Evolutionary conservation across 2,888 invertebrate genomes (phyloP), one percentile per base, ranked within the genome.

Genomic region (Geotrupes spiniger): DNA sequence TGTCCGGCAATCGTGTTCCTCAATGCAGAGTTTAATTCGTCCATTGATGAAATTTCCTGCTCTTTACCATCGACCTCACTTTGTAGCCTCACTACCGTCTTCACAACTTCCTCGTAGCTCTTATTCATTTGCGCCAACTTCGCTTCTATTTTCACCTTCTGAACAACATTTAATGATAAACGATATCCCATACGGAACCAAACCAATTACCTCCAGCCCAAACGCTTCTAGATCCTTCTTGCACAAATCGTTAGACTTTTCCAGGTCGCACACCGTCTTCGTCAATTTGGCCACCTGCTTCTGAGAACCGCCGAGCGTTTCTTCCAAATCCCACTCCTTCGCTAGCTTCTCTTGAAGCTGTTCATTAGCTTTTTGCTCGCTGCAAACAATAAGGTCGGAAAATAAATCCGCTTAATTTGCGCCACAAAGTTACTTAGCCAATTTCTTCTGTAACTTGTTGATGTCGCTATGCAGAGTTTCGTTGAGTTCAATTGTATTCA

Each of bases 121-220:
- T 46, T 36, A 17, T 33, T 36, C 33, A 50, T 9, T 15, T 42
- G 29, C 2, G 29, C 11, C 10, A 41, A 46, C 16, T 37, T 36
- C 15, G 28, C 36, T 25, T 50, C 46, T 42, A 50, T 33, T 11
- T 29, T 41, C n/a, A 42, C 41, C 12, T 46, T 50, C 36, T 48
- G 11, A 38, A 14, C n/a, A 15, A 16, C n/a, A 38, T 16, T 2
- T 11, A 10, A 2, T 2, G n/a, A 5, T 4, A 38, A 38, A 16
- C 9, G 15, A 33, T 33, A 12, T 10, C 2, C 2, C 9, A 9
- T 9, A 10, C 11, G 9, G 2, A 33, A 12, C 2, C 14, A 12
- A 9, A 4, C 2, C 5, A 11, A 14, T 33, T 46, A 46, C 46
- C 15, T 46, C 46, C 27, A 26, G 16, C 10, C 36, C 9, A 9